These are phyloP conservation scores for Noctua janthina DNA, from an alignment of 2,888 invertebrate species.

Conservation along the genomic window DNA sequence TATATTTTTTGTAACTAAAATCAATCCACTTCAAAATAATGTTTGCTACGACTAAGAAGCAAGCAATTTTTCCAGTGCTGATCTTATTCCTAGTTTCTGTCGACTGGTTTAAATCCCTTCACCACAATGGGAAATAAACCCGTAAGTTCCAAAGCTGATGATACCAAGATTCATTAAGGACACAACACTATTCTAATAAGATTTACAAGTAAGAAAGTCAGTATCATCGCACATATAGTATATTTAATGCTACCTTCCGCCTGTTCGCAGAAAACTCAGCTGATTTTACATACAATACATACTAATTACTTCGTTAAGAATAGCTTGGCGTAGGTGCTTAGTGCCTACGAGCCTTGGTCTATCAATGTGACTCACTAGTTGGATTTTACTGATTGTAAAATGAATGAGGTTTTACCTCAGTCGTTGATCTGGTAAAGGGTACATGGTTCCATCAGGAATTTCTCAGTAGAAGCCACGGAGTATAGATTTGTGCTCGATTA, in stretches of 20 bases:
- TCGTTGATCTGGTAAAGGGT: slow-evolving; percentile 42
- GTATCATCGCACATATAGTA: background rate
- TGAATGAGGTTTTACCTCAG: slow-evolving; percentile 32
- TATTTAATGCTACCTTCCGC: background rate
- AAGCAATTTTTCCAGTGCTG: background rate
- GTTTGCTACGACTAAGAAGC: too few species aligned
- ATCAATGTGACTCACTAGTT: slow-evolving; percentile 42
- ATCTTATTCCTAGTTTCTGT: background rate
- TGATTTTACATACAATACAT: slow-evolving; percentile 43
- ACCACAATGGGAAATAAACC: background rate
- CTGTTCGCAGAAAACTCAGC: slow-evolving; percentile 31
- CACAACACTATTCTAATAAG: background rate
- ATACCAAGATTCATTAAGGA: background rate
- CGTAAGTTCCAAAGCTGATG: background rate
- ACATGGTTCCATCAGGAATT: background rate
- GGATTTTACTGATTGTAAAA: slow-evolving; percentile 39
- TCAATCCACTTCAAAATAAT: background rate
- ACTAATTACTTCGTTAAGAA: slow-evolving; percentile 42
- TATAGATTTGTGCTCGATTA: background rate
- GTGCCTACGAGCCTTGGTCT: slow-evolving; percentile 12
- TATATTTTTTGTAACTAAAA: background rate
- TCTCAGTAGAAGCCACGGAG: background rate
- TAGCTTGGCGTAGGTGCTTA: slow-evolving; percentile 4
- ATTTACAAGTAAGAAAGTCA: background rate
- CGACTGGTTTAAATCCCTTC: background rate